Evolutionary conservation across 2,888 invertebrate genomes (phyloP), one percentile per base, ranked within the genome.

Genomic region (Hydrotaea cyrtoneurina): DNA sequence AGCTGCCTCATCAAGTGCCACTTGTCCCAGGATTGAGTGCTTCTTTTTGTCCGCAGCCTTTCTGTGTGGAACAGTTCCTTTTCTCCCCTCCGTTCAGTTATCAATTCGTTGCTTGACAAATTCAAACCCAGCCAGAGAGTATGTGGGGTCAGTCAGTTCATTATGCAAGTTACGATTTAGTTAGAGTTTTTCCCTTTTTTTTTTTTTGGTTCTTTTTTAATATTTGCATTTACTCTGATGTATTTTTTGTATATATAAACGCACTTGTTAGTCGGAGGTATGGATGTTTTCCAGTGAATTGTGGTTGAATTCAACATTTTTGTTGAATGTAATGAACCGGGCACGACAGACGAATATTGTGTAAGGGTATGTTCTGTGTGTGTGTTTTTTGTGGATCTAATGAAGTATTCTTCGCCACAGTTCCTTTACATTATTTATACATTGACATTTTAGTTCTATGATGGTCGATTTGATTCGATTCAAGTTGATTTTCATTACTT

Each of bases 71-170:
- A 75, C 31, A 31, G 8, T 15, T 39, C 19, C 64, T 23, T 21
- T 21, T 17, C 26, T 62, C 11, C 55, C 26, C 31, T 43, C 11
- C 59, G 3, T 31, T 72, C 13, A 21, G 31, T 50, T 31, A 66
- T 23, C 53, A 57, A 2, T 80, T 53, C 69, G 43, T 62, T 76
- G 66, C 17, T 79, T 78, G 57, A 43, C 55, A 75, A 78, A 72
- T 72, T 69, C 39, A 46, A 31, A 62, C n/a, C n/a, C 31, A 31
- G 36, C 62, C 50, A 50, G 50, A 1, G 69, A 69, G 50, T 78
- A 72, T 59, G 50, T 69, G 62, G 50, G 83, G 73, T 80, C 69
- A 78, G 77, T 82, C 71, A 71, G 80, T 80, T 84, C 72, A 78
- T 84, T 84, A 78, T 59, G 50, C 26, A 62, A 78, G 76, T 71